Evolutionary conservation across 1,140 invertebrate genomes (phyloP).

Genomic region (Triops longicaudatus): DNA sequence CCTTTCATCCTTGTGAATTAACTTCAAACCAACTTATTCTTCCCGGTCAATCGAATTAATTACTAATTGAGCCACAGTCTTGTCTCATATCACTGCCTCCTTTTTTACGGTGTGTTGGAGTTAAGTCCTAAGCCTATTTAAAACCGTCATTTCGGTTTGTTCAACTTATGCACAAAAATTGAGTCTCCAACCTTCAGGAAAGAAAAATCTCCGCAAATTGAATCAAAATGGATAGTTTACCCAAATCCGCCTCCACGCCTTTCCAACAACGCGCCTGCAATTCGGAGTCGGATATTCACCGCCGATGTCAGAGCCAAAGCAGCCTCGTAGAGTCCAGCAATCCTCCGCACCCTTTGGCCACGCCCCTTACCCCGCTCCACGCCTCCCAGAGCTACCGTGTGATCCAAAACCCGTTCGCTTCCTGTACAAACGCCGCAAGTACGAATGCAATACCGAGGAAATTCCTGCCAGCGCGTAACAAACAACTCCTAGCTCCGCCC

Average conservation of each 20-base stretch:
- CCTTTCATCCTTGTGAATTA: neutral
- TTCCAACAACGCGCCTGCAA: neutral
- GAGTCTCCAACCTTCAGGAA: neutral
- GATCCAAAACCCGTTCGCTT: neutral
- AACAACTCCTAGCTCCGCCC: neutral
- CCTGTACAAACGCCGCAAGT: neutral
- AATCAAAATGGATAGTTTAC: neutral
- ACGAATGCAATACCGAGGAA: neutral
- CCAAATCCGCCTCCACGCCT: neutral
- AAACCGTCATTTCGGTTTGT: neutral
- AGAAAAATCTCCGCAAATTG: neutral
- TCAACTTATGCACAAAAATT: neutral
- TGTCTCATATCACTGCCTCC: neutral
- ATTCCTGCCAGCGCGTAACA: neutral
- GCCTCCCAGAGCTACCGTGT: neutral
- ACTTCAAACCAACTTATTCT: neutral
- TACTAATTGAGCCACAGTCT: neutral
- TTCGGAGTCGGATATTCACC: neutral
- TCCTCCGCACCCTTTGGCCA: neutral
- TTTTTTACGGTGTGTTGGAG: neutral
- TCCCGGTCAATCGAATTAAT: neutral
- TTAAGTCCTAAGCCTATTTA: neutral
- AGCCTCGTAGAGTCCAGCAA: neutral
- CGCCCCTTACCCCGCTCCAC: slow-evolving; percentile 3
- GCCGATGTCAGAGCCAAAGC: neutral